phyloP scores from a whole-genome alignment of 92 coral and sea anemone genomes.

The Umimayanthus chanpuru region DNA sequence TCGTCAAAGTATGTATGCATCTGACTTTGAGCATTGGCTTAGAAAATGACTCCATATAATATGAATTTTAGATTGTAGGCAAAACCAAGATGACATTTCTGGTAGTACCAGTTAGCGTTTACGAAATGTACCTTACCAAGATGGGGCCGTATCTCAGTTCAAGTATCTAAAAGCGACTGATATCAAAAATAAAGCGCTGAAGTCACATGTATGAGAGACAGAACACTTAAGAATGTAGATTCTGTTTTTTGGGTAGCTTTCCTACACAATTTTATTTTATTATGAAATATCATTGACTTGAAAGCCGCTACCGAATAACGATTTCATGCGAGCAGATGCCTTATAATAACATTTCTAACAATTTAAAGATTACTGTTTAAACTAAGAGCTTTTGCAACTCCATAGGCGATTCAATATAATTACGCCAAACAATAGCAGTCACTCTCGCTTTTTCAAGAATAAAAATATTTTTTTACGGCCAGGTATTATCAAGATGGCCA shows the following conservation, averaged over 20 bases:
- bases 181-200: not conserved
- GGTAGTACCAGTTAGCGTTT: conserved; percentile 27
- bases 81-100: conserved; percentile 16
- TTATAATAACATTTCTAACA: not conserved
- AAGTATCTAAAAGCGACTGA: not conserved
- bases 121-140: not conserved
- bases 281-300: not conserved
- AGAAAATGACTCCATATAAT: not conserved
- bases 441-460: not conserved
- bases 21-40: not conserved
- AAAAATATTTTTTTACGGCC: not conserved
- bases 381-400: not conserved
- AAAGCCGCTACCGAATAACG: conserved; percentile 24
- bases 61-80: not conserved
- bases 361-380: not conserved
- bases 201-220: not conserved
- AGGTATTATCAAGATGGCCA: not conserved
- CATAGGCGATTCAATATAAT: not conserved
- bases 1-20: not conserved
- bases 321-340: not conserved
- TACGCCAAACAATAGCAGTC: not conserved
- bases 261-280: not conserved
- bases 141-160: too few relatives aligned
- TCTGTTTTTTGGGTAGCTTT: not conserved
- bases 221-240: not conserved